Percentiles rank a stretch among this genome's conserved stretches.
These are phyloP conservation scores for Chironomus tentans DNA, from an alignment of 2,888 invertebrate species.

Conservation along the genomic window DNA sequence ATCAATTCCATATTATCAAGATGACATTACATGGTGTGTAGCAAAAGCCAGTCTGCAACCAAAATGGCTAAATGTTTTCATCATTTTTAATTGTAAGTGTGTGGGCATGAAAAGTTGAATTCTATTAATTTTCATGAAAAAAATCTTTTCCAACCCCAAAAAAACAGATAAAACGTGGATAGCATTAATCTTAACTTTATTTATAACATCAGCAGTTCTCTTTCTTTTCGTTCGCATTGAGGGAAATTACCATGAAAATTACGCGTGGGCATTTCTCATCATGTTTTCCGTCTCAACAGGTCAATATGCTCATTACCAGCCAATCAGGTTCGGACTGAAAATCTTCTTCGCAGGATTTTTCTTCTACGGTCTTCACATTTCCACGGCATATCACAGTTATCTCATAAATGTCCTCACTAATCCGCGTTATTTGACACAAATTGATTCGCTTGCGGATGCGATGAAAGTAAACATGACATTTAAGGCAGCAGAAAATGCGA, in stretches of 20 bases:
- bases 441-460: conserved; percentile 34
- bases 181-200: conserved; percentile 30
- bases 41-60: conserved; percentile 34
- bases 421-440: conserved; percentile 35
- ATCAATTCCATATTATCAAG: conserved; percentile 39
- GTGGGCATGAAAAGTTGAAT: conserved; percentile 25
- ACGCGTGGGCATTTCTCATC: conserved; percentile 20
- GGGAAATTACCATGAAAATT: background rate
- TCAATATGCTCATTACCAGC: conserved; percentile 25
- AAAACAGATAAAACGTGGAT: conserved; percentile 28
- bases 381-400: conserved; percentile 38
- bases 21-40: conserved; percentile 42
- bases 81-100: conserved; percentile 11
- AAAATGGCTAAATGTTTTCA: conserved; percentile 35
- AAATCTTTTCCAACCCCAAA: background rate
- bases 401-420: conserved; percentile 39
- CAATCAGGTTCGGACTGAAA: conserved; percentile 14
- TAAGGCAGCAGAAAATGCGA: conserved; percentile 33
- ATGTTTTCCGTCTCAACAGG: conserved; percentile 17
- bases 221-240: conserved; percentile 29
- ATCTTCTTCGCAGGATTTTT: conserved; percentile 28
- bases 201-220: conserved; percentile 28
- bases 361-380: conserved; percentile 34
- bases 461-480: conserved; percentile 32
- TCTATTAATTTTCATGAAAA: conserved; percentile 24